A percentile compares a stretch with the other conserved stretches of the same genome.
phyloP scores from a whole-genome alignment of 2,113 vertebrate genomes.

The Ifrita kowaldi region DNA sequence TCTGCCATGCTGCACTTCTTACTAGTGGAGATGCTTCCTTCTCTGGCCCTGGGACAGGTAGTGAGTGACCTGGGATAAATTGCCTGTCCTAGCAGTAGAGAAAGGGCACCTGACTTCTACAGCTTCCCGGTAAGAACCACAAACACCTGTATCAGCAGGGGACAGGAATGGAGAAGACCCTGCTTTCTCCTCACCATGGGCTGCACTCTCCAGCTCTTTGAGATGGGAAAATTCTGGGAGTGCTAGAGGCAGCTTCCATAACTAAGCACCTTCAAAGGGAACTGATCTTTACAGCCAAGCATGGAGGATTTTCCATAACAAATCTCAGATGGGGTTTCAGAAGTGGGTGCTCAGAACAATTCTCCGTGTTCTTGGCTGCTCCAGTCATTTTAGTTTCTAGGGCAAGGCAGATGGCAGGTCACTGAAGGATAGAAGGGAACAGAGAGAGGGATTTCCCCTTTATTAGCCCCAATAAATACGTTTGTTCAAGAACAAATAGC shows the following conservation, averaged over 20 bases:
- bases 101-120: background rate
- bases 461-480: background rate
- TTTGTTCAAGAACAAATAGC: slow-evolving; percentile 8
- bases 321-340: background rate
- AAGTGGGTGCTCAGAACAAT: background rate
- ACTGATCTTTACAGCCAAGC: background rate
- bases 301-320: background rate
- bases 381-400: background rate
- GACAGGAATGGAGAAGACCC: background rate
- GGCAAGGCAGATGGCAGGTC: background rate
- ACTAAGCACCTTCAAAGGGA: background rate
- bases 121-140: background rate
- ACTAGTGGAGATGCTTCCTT: background rate
- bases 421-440: background rate
- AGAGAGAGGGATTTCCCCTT: background rate
- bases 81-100: background rate
- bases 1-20: background rate
- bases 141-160: background rate
- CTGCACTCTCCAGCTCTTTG: background rate
- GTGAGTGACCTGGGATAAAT: background rate
- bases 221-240: background rate
- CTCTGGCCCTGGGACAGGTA: background rate
- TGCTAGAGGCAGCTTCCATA: background rate
- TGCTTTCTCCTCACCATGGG: background rate
- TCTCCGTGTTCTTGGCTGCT: background rate